phyloP scores from a whole-genome alignment of 1,140 invertebrate species.

The Ctenoplectra terminalis region DNA sequence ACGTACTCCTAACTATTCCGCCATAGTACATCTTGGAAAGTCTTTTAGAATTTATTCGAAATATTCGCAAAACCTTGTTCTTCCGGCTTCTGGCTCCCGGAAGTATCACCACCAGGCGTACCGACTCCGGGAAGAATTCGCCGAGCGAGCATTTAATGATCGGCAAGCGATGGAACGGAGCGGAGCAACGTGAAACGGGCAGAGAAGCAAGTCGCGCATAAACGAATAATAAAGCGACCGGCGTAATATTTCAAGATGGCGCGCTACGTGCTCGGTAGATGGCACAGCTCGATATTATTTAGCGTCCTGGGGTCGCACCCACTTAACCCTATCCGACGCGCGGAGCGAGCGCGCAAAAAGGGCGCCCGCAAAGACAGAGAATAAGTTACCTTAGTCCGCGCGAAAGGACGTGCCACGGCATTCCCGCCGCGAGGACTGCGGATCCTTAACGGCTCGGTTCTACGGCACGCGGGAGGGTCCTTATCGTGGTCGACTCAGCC shows the following conservation, averaged over 20 bases:
- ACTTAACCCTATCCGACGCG: conserved; percentile 79
- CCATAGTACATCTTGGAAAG: no score
- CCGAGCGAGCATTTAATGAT: conserved; percentile 32
- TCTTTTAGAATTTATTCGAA: no score
- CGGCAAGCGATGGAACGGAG: neutral
- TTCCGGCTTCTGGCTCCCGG: conserved; percentile 33
- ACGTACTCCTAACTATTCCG: no score
- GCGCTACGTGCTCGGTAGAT: conserved; percentile 77
- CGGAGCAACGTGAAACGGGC: conserved; percentile 1
- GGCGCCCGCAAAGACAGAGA: conserved; percentile 78
- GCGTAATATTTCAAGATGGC: conserved; percentile 80
- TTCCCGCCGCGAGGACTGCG: conserved; percentile 70
- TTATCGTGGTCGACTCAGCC: conserved; percentile 64
- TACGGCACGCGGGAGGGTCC: conserved; percentile 63
- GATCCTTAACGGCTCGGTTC: conserved; percentile 51
- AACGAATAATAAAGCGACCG: conserved; percentile 72
- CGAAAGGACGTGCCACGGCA: conserved; percentile 75
- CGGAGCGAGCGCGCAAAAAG: conserved; percentile 74
- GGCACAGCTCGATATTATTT: conserved; percentile 81
- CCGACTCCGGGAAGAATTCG: conserved; percentile 29
- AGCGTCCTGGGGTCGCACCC: conserved; percentile 80
- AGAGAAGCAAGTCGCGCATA: conserved; percentile 41
- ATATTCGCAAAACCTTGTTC: no score
- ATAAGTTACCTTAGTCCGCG: conserved; percentile 79
- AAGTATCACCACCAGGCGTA: conserved; percentile 24